phyloP scores from a whole-genome alignment of 2,113 vertebrate genomes.

The Pseudolaguvia tuberculata region DNA sequence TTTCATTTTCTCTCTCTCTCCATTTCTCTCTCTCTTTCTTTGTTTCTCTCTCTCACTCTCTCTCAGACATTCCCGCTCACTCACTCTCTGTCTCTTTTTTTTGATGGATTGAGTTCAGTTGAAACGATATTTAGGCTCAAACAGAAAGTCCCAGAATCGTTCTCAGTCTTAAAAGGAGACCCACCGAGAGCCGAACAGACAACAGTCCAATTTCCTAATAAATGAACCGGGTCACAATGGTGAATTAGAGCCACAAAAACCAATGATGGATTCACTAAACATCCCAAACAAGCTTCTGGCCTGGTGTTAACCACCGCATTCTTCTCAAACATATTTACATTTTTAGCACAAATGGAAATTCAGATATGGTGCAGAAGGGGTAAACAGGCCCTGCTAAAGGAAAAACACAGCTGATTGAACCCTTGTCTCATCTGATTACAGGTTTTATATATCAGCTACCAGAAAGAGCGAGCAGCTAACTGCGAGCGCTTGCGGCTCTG shows the following conservation, averaged over 20 bases:
- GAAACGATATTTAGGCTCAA: neutral
- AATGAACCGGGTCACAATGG: constrained; percentile 25
- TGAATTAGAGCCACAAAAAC: constrained; percentile 33
- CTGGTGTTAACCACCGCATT: constrained; percentile 34
- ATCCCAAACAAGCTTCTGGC: constrained; percentile 25
- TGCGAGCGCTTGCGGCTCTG: constrained; percentile 15
- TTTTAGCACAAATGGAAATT: constrained; percentile 49
- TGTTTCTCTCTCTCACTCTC: neutral
- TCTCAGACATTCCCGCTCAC: no score
- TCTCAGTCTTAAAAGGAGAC: neutral
- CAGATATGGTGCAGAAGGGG: constrained; percentile 42
- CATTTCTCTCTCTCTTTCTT: neutral
- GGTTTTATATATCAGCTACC: constrained; percentile 52
- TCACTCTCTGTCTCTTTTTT: no score
- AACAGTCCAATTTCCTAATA: constrained; percentile 11
- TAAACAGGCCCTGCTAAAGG: constrained; percentile 44
- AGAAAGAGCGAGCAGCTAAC: constrained; percentile 32
- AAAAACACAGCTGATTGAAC: constrained; percentile 46
- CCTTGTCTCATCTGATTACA: constrained; percentile 55
- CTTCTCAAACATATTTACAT: constrained; percentile 48
- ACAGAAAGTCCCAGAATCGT: neutral
- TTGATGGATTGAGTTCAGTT: neutral
- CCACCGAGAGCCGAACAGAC: neutral
- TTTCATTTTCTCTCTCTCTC: neutral
- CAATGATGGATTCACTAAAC: constrained; percentile 33